Evolutionary conservation across 2,113 vertebrate species (phyloP).

Genomic region (Burhinus bistriatus): DNA sequence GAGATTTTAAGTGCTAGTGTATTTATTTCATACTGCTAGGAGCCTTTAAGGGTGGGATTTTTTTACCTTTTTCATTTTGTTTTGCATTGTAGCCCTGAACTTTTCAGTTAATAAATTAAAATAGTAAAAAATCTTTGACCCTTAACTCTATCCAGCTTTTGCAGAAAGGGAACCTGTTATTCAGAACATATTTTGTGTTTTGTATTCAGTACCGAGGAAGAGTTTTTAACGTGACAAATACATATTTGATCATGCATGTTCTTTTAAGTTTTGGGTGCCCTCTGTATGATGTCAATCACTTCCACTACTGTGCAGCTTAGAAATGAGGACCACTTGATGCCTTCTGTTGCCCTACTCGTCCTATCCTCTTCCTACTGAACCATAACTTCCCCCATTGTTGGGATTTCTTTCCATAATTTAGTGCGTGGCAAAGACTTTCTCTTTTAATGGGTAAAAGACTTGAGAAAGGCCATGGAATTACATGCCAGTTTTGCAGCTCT

Average conservation of each 20-base stretch:
- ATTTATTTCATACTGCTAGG: background rate
- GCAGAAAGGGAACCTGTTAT: background rate
- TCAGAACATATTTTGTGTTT: background rate
- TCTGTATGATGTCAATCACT: background rate
- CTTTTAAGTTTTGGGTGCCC: background rate
- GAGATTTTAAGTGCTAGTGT: background rate
- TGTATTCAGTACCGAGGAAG: background rate
- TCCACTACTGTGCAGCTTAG: background rate
- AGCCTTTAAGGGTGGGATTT: background rate
- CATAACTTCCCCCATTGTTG: rapidly evolving
- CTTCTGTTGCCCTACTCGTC: background rate
- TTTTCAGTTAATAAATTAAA: background rate
- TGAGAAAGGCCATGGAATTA: background rate
- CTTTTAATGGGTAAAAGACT: background rate
- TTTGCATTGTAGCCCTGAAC: background rate
- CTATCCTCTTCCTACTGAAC: background rate
- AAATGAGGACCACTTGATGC: background rate
- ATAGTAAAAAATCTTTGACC: background rate
- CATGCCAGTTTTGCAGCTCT: background rate
- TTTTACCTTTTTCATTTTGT: background rate
- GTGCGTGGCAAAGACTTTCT: background rate
- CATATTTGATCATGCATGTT: background rate
- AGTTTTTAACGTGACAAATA: background rate
- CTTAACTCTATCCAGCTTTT: background rate
- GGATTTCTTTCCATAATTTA: background rate